Conservation (phyloP, 2,797 vertebrate genomes). For the Sphaeramia orbicularis region DNA sequence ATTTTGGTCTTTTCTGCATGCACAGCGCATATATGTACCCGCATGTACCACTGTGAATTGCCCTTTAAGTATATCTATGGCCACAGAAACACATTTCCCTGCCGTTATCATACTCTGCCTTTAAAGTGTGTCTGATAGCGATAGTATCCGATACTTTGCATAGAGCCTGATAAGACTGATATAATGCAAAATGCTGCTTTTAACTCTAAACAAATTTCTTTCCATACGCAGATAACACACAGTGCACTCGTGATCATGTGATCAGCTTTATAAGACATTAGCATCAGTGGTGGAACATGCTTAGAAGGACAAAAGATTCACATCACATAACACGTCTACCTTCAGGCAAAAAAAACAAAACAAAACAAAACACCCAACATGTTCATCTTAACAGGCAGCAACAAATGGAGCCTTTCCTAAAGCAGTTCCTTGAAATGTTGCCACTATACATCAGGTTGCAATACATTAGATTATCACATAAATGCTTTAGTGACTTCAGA, state of each 20-base stretch:
- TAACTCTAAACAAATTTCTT: neutral
- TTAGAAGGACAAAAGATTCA: slow-evolving; percentile 31
- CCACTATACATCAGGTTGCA: slow-evolving; percentile 8
- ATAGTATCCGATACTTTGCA: neutral
- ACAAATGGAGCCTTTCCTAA: slow-evolving; percentile 8
- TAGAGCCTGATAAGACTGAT: slow-evolving; percentile 3
- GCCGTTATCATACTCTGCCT: neutral
- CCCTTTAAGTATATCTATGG: slow-evolving; percentile 2
- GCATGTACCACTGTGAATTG: neutral
- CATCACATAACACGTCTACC: slow-evolving; percentile 19
- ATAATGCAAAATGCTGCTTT: slow-evolving; percentile 5
- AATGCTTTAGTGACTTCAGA: slow-evolving; percentile 24
- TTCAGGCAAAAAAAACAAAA: neutral
- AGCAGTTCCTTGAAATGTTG: slow-evolving; percentile 8
- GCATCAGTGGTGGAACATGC: slow-evolving; percentile 9
- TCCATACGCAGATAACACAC: slow-evolving; percentile 15
- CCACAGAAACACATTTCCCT: neutral
- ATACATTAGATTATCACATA: slow-evolving; percentile 1
- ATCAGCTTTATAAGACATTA: slow-evolving; percentile 19
- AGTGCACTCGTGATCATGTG: neutral
- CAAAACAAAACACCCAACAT: neutral
- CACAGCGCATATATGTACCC: neutral
- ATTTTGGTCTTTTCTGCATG: neutral
- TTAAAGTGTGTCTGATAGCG: neutral
- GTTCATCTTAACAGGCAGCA: slow-evolving; percentile 19